phyloP scores from a whole-genome alignment of 1,140 invertebrate species.

The Drosophila sturtevanti region DNA sequence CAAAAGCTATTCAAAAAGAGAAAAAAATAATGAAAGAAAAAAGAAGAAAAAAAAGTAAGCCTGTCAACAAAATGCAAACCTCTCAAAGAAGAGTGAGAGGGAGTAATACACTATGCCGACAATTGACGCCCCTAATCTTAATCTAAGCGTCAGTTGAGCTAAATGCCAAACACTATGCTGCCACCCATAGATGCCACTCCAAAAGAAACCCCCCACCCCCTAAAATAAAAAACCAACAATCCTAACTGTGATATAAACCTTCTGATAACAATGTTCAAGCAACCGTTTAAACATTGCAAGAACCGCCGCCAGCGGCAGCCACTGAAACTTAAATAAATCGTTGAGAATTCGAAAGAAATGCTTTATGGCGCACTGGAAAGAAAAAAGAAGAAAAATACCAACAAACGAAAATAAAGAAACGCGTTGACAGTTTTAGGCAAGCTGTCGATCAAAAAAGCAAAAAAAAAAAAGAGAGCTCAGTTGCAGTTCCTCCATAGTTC shows the following conservation, averaged over 20 bases:
- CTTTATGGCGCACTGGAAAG: conserved; percentile 37
- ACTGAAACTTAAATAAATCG: conserved; percentile 69
- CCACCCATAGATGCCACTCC: neutral
- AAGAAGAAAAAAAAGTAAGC: neutral
- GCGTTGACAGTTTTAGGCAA: conserved; percentile 80
- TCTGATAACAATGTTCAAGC: conserved; percentile 21
- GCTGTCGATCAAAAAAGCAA: conserved; percentile 71
- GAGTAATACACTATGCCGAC: conserved; percentile 12
- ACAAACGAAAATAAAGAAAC: conserved; percentile 53
- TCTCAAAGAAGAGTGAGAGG: neutral
- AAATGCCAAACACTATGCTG: conserved; percentile 32
- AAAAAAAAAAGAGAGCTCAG: conserved; percentile 36
- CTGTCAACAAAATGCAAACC: neutral
- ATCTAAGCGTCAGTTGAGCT: conserved; percentile 62
- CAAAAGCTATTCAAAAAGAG: neutral
- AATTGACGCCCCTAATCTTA: conserved; percentile 64
- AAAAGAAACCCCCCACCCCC: too few relatives aligned
- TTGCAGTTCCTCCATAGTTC: conserved; percentile 38
- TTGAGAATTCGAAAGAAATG: conserved; percentile 68
- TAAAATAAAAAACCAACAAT: too few relatives aligned
- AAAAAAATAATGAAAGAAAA: too few relatives aligned
- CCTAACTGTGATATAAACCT: conserved; percentile 47
- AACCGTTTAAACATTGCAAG: conserved; percentile 64
- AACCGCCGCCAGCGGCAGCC: conserved; percentile 16
- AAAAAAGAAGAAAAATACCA: neutral